A percentile compares a stretch with the other conserved stretches of the same genome.
Evolutionary conservation across 2,113 vertebrate species (phyloP).

Genomic region (Platichthys stellatus): DNA sequence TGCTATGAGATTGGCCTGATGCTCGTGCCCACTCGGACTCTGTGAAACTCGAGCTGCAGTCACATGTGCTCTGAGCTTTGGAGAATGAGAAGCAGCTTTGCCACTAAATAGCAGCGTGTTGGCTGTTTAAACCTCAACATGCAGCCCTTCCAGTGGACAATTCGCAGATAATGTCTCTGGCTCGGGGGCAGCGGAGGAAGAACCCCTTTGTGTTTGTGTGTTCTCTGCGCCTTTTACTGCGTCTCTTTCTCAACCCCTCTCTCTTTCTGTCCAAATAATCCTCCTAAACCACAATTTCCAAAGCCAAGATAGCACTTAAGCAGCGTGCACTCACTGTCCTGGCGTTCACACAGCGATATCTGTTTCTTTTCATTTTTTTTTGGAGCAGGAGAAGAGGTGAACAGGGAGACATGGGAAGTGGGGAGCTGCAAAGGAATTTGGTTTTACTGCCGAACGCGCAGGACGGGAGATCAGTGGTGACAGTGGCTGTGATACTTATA

Average conservation of each 20-base stretch:
- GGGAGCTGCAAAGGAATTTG: slow-evolving; percentile 9
- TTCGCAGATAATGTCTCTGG: slow-evolving; percentile 53
- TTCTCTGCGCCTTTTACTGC: slow-evolving; percentile 13
- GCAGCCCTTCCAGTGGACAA: slow-evolving; percentile 17
- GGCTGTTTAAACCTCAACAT: slow-evolving; percentile 16
- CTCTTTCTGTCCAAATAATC: slow-evolving; percentile 66
- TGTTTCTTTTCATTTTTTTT: slow-evolving; percentile 76
- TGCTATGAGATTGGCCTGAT: slow-evolving; percentile 36
- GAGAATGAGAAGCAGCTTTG: slow-evolving; percentile 9
- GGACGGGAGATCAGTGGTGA: slow-evolving; percentile 16
- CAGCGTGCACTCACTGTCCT: slow-evolving; percentile 70
- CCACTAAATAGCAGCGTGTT: slow-evolving; percentile 2
- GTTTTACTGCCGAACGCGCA: neutral
- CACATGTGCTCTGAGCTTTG: slow-evolving; percentile 3
- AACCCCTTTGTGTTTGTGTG: slow-evolving; percentile 28
- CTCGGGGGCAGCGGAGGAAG: slow-evolving; percentile 30
- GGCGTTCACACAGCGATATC: slow-evolving; percentile 64
- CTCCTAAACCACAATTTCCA: slow-evolving; percentile 70
- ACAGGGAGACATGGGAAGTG: slow-evolving; percentile 38
- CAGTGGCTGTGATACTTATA: slow-evolving; percentile 8
- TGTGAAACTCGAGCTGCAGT: slow-evolving; percentile 40
- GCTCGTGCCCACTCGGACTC: slow-evolving; percentile 23
- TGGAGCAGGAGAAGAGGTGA: slow-evolving; percentile 22
- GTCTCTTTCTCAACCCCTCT: slow-evolving; percentile 10
- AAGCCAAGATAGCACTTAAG: slow-evolving; percentile 81